A percentile compares a stretch with the other conserved stretches of the same genome.
Evolutionary conservation across 2,113 vertebrate genomes (phyloP).

Genomic region (Delphinus delphis): DNA sequence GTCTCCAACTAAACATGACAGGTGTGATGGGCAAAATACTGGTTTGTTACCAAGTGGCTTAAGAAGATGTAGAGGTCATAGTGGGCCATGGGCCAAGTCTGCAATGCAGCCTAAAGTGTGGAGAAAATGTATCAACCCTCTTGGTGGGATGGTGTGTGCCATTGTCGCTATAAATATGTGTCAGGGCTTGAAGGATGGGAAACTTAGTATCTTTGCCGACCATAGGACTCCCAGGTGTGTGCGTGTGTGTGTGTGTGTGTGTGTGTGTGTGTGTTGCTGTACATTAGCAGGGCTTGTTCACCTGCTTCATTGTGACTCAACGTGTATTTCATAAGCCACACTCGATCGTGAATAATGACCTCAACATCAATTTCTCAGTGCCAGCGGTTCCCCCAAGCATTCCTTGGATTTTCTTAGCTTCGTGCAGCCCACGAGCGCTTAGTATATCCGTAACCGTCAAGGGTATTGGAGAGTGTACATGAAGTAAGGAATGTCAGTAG

Average conservation of each 20-base stretch:
- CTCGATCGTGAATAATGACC: background rate
- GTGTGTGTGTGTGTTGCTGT: background rate
- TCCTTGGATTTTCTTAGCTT: background rate
- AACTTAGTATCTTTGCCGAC: background rate
- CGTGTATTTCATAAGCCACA: background rate
- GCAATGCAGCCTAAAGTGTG: background rate
- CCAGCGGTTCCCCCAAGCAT: background rate
- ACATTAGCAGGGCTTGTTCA: background rate
- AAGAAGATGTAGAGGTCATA: background rate
- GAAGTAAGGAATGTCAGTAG: background rate
- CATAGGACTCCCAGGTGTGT: background rate
- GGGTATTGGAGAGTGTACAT: background rate
- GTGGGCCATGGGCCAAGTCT: background rate
- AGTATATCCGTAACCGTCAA: fast-evolving
- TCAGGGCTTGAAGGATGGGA: background rate
- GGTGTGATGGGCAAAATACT: background rate
- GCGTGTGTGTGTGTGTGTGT: background rate
- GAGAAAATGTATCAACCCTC: background rate
- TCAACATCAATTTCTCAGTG: background rate
- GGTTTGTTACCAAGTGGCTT: background rate
- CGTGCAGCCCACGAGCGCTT: background rate
- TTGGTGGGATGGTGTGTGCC: background rate
- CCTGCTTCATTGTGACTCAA: background rate
- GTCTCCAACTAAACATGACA: background rate
- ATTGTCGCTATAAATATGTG: background rate